These are phyloP conservation scores for Priocnemis perturbator DNA, from an alignment of 2,888 invertebrate genomes.

Conservation along the genomic window DNA sequence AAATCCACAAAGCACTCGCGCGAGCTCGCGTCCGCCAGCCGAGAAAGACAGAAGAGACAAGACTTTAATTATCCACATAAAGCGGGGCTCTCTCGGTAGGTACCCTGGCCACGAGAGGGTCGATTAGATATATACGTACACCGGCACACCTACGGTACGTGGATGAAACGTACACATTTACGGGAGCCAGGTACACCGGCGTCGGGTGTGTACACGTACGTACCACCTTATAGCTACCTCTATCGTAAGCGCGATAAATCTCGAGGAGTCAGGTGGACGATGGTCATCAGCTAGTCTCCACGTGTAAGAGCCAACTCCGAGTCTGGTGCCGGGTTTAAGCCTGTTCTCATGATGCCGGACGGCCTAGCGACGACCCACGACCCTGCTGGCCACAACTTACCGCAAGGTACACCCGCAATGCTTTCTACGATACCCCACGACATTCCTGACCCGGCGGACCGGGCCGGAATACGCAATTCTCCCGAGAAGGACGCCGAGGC, in stretches of 20 bases:
- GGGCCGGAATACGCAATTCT: conserved; percentile 66
- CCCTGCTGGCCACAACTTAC: conserved; percentile 71
- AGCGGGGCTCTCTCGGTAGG: conserved; percentile 27
- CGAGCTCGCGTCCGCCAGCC: not conserved
- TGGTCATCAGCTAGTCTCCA: conserved; percentile 71
- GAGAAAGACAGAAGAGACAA: conserved; percentile 23
- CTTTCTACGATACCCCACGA: conserved; percentile 55
- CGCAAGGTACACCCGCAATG: conserved; percentile 62
- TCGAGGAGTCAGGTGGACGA: conserved; percentile 72
- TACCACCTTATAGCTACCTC: conserved; percentile 30
- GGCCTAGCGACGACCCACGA: conserved; percentile 72
- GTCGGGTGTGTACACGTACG: not conserved
- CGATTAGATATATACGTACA: conserved; percentile 31
- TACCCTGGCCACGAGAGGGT: conserved; percentile 24
- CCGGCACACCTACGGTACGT: not conserved
- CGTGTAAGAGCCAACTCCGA: conserved; percentile 58
- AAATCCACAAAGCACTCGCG: conserved; percentile 21
- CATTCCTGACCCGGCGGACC: conserved; percentile 61
- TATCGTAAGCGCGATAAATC: conserved; percentile 72
- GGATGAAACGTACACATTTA: too few species aligned
- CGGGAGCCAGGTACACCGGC: not conserved
- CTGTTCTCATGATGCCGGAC: conserved; percentile 68
- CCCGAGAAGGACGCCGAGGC: conserved; percentile 22
- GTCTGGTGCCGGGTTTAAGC: conserved; percentile 52
- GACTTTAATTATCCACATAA: conserved; percentile 55